Evolutionary conservation across 2,113 vertebrate species (phyloP), one percentile per base, ranked within the genome.

Genomic region (Pangasianodon hypophthalmus): DNA sequence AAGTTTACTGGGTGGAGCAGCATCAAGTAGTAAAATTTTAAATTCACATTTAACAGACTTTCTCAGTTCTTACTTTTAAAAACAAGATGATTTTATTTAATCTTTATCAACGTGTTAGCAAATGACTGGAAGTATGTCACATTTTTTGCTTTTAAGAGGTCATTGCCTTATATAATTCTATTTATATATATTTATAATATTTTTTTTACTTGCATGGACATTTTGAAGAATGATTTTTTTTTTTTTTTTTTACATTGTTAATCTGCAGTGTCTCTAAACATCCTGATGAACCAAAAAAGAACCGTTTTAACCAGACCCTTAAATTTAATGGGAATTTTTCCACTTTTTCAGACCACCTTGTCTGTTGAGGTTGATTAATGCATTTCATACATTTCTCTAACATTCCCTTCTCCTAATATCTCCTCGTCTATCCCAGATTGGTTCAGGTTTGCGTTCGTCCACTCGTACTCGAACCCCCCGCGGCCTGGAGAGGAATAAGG

Each of bases 401-500:
- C 29, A 2, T 82, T 50, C 19, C 26, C 18, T 21, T 21, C 52
- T 37, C 16, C 29, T 41, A 8, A 19, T 91, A 64, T 92, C 58
- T 69, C 56, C 93, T 46, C 75, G 1, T 60, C 62, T 64, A 50
- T 3, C 4, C 16, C 89, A 96, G 94, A 41, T 92, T 0, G 90
- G 93, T 90, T 89, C 94, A 87, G 92, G 95, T 37, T 64, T 92
- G 41, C 91, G 93, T 81, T 96, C 95, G 4, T 95, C 96, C 2
- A 93, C 94, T 89, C 91, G 92, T 0, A 29, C 26, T 0, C 97
- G 94, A 90, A 96, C 95, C 0, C 94, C 95, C 16, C 96, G 95
- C 0, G 54, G 92, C 85, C 86, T 92, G n/a, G 97, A 97, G 64
- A 92, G 90, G 88, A 97, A 98, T 95, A 99, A 99, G 95, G 98